phyloP scores from a whole-genome alignment of 2,888 invertebrate genomes.

The Emmelina monodactyla region DNA sequence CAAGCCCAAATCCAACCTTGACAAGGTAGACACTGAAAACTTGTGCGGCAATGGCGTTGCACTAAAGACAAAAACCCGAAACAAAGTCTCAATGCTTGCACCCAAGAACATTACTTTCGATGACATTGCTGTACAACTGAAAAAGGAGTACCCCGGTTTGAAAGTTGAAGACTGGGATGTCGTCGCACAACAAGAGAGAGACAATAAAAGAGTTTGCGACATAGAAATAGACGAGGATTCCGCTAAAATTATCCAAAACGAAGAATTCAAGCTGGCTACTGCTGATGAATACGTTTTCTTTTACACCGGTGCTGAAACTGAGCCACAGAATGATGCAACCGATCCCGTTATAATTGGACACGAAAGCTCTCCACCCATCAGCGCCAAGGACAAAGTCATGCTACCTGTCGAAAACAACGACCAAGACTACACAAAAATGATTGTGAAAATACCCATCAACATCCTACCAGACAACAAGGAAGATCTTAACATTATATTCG shows the following conservation, averaged over 20 bases:
- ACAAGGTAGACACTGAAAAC: conserved; percentile 12
- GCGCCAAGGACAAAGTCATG: conserved; percentile 10
- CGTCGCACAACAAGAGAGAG: conserved; percentile 5
- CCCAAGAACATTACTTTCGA: conserved; percentile 12
- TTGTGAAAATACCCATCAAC: conserved; percentile 33
- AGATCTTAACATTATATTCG: conserved; percentile 42
- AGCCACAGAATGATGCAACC: conserved; percentile 12
- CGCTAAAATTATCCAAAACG: conserved; percentile 8
- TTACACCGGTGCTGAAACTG: conserved; percentile 4
- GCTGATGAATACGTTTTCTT: conserved; percentile 12
- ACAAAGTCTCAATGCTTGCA: conserved; percentile 8
- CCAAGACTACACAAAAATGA: conserved; percentile 27
- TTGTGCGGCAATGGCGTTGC: no score
- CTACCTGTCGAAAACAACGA: conserved; percentile 12
- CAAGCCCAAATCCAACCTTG: conserved; percentile 31
- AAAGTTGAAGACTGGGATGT: conserved; percentile 12
- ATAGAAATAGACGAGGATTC: conserved; percentile 11
- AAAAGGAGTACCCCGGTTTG: conserved; percentile 12
- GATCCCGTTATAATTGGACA: conserved; percentile 21
- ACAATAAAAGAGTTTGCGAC: conserved; percentile 9
- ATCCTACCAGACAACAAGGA: conserved; percentile 42
- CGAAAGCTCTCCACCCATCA: conserved; percentile 19
- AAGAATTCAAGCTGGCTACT: conserved; percentile 9
- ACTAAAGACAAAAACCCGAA: conserved; percentile 2
- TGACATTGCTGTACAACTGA: conserved; percentile 10